Evolutionary conservation across 2,113 vertebrate genomes (phyloP).

Genomic region (Antechinus stuartii): DNA sequence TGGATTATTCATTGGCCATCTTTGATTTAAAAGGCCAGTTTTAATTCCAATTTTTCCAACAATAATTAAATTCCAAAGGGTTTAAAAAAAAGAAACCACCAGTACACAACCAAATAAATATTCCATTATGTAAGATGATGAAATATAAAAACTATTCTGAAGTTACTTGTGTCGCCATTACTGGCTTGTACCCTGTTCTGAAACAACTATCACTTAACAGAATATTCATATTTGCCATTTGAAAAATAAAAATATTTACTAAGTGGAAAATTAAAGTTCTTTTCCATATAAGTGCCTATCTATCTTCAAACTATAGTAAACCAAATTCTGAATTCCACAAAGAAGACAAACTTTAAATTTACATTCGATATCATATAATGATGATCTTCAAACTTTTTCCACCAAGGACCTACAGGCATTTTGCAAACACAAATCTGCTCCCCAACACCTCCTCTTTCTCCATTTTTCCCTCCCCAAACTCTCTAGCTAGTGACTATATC

Average conservation of each 20-base stretch:
- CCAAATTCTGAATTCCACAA: not conserved
- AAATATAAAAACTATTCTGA: not conserved
- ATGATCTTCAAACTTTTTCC: not conserved
- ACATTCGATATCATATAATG: not conserved
- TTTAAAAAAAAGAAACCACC: not conserved
- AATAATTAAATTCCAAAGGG: not conserved
- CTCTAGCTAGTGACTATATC: not conserved
- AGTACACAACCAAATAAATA: not conserved
- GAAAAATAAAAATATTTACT: not conserved
- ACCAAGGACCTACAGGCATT: not conserved
- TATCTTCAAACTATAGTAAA: not conserved
- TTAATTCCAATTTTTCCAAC: not conserved
- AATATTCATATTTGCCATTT: not conserved
- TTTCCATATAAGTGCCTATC: not conserved
- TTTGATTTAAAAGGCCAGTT: not conserved
- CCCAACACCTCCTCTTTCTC: not conserved
- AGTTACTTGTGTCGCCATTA: not conserved
- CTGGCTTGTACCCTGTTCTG: not conserved
- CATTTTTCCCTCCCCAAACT: not conserved
- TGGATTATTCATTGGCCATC: not conserved
- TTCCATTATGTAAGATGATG: not conserved
- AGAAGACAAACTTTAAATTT: not conserved
- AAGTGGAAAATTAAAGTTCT: not conserved
- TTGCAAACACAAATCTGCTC: not conserved
- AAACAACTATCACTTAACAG: not conserved